A percentile compares a stretch with the other conserved stretches of the same genome.
Evolutionary conservation across 2,888 invertebrate species (phyloP).

Genomic region (Perizoma affinitatum): DNA sequence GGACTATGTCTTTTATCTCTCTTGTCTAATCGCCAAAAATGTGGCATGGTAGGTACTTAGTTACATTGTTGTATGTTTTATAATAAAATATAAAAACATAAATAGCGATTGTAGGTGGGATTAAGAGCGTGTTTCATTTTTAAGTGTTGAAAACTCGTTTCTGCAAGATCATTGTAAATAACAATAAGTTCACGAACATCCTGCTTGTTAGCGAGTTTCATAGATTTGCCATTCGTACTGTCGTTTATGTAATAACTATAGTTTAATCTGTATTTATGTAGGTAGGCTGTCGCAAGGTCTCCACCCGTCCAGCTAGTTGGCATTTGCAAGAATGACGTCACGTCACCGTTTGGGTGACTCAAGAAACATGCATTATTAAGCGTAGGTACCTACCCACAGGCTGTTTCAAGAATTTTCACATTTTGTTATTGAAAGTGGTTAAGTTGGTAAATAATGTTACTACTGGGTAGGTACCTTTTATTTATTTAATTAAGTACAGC

Average conservation of each 20-base stretch:
- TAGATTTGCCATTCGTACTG: conserved; percentile 41
- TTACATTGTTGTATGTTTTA: too few relatives aligned
- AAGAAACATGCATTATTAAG: conserved; percentile 33
- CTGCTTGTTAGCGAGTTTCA: conserved; percentile 35
- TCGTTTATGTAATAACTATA: conserved; percentile 15
- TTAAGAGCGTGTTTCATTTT: conserved; percentile 13
- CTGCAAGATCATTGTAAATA: conserved; percentile 17
- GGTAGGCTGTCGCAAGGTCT: conserved; percentile 63
- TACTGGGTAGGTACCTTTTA: too few relatives aligned
- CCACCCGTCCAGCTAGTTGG: conserved; percentile 57
- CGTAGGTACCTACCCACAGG: too few relatives aligned
- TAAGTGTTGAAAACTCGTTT: conserved; percentile 12
- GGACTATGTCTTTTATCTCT: too few relatives aligned
- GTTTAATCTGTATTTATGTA: conserved; percentile 15
- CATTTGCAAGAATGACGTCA: conserved; percentile 72
- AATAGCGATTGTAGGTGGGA: too few relatives aligned
- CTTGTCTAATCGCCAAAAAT: too few relatives aligned
- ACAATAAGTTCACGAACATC: conserved; percentile 35
- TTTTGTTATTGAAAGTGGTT: too few relatives aligned
- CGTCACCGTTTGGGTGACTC: conserved; percentile 52
- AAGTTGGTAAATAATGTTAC: too few relatives aligned
- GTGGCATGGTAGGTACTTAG: too few relatives aligned
- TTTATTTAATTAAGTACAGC: too few relatives aligned
- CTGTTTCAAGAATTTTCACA: too few relatives aligned
- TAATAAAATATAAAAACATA: too few relatives aligned